Percentiles rank a stretch among this genome's conserved stretches.
phyloP scores from a whole-genome alignment of 2,113 vertebrate genomes.

The Pongo abelii region DNA sequence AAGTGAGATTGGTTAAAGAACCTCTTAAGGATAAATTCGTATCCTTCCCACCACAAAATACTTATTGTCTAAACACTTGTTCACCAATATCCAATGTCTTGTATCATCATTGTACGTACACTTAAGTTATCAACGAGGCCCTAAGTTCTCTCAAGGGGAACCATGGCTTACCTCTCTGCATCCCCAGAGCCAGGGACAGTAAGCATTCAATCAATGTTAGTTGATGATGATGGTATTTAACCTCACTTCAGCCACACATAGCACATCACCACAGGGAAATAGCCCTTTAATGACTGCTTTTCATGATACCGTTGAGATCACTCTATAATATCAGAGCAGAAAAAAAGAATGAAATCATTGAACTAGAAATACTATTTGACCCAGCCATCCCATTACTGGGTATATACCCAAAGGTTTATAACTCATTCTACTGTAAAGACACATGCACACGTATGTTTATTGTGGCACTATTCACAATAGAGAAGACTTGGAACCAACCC shows the following conservation, averaged over 20 bases:
- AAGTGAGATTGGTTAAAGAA: neutral
- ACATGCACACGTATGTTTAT: too few species aligned
- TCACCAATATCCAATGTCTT: neutral
- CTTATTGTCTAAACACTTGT: neutral
- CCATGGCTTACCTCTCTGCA: neutral
- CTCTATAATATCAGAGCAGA: neutral
- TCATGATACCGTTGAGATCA: neutral
- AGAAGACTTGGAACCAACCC: too few species aligned
- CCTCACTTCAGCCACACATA: neutral
- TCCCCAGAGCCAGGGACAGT: neutral
- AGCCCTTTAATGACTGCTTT: neutral
- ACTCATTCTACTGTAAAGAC: too few species aligned
- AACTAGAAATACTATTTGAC: neutral
- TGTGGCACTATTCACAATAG: too few species aligned
- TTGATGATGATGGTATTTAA: neutral
- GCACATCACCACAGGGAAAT: neutral
- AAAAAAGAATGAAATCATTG: neutral
- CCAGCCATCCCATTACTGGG: too few species aligned
- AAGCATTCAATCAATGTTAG: neutral
- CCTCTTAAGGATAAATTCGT: neutral
- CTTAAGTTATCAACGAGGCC: neutral
- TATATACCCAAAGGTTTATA: too few species aligned
- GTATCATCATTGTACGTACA: neutral
- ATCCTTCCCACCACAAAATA: neutral
- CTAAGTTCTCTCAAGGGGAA: neutral